Percentiles rank a stretch among this genome's conserved stretches.
phyloP scores from a whole-genome alignment of 1,140 invertebrate species.

The Caenorhabditis brenneri region DNA sequence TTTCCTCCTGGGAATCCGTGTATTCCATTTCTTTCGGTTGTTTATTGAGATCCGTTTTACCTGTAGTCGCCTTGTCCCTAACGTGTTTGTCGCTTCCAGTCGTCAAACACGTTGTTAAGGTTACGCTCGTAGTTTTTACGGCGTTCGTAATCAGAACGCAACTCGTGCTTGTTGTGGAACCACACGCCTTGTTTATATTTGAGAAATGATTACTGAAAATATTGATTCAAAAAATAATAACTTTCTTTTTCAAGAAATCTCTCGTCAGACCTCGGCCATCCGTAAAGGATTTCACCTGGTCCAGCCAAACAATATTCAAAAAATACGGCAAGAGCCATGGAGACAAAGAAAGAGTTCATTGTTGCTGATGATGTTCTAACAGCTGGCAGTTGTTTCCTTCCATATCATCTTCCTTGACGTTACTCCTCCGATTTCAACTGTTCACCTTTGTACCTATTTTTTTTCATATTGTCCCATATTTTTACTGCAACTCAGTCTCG shows the following conservation, averaged over 20 bases:
- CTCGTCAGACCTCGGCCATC: constrained; percentile 1
- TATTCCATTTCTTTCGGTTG: not conserved
- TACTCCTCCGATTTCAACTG: not conserved
- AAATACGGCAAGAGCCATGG: not conserved
- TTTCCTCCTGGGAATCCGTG: constrained; percentile 2
- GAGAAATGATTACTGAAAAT: too few relatives aligned
- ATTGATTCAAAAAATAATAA: not conserved
- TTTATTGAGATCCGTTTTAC: not conserved
- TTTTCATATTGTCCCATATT: not conserved
- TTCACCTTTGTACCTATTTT: not conserved
- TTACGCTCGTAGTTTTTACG: not conserved
- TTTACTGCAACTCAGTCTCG: too few relatives aligned
- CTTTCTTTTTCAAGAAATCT: constrained; percentile 18
- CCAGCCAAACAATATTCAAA: not conserved
- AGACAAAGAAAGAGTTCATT: not conserved
- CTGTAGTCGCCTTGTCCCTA: not conserved
- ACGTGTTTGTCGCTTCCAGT: constrained; percentile 7
- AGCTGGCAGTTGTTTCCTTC: not conserved
- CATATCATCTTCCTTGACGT: not conserved
- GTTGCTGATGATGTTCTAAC: constrained; percentile 1
- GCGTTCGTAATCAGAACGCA: not conserved
- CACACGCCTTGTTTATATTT: not conserved
- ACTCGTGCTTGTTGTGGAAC: not conserved
- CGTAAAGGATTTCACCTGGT: constrained; percentile 7
- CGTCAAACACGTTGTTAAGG: not conserved